phyloP scores from a whole-genome alignment of 2,797 vertebrate genomes.

The Euphonia xanthogaster region DNA sequence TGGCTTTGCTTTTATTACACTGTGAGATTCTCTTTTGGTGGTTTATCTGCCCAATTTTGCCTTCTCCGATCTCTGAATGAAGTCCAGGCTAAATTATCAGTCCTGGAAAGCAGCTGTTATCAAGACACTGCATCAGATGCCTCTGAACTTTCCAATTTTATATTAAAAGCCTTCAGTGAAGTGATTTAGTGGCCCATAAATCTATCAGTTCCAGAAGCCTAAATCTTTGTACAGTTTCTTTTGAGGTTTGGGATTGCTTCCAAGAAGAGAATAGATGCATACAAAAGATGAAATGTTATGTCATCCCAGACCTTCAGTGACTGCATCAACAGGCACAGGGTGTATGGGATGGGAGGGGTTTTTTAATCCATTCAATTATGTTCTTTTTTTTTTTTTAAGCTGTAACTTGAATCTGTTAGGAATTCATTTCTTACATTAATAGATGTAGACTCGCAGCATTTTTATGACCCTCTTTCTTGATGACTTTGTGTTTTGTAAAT shows the following conservation, averaged over 20 bases:
- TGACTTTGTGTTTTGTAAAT: background rate
- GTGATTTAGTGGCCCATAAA: background rate
- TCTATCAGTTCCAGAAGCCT: background rate
- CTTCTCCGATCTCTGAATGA: background rate
- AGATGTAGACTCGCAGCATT: background rate
- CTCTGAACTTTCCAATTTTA: background rate
- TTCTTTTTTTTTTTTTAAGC: background rate
- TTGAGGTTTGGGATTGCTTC: background rate
- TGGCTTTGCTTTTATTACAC: background rate
- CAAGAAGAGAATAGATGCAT: background rate
- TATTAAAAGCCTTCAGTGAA: background rate
- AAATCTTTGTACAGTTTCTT: background rate
- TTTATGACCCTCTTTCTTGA: background rate
- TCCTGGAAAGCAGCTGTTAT: background rate
- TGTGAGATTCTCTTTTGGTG: background rate
- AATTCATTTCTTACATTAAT: background rate
- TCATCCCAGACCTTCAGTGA: background rate
- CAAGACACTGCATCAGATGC: background rate
- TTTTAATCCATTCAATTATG: background rate
- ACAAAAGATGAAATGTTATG: background rate
- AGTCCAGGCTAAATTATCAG: background rate
- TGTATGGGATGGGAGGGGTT: background rate
- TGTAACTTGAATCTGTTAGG: background rate
- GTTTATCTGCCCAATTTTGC: background rate
- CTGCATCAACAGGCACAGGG: background rate